Conservation (phyloP, 2,797 vertebrate genomes). For the Sebastes matsubarae region DNA sequence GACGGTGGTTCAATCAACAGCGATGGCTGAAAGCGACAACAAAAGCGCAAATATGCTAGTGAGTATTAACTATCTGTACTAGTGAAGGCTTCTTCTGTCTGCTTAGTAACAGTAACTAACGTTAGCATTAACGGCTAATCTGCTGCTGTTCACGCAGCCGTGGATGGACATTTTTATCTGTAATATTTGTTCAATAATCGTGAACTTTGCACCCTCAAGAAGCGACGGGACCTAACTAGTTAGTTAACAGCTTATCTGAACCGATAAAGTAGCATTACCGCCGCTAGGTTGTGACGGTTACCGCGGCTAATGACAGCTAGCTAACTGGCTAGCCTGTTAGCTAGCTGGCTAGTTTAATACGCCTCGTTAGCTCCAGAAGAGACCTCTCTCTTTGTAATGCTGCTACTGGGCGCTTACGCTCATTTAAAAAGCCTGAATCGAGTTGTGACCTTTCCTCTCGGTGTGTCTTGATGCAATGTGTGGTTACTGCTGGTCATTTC, state of each 20-base stretch:
- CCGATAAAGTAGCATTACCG: not conserved
- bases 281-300: not conserved
- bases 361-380: not conserved
- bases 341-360: not conserved
- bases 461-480: not conserved
- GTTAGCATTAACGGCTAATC: slow-evolving; percentile 29
- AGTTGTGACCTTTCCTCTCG: not conserved
- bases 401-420: too few species aligned
- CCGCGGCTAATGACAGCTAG: not conserved
- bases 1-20: not conserved
- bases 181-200: not conserved
- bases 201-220: not conserved
- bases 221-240: not conserved
- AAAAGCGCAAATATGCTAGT: slow-evolving; percentile 78
- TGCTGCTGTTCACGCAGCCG: not conserved
- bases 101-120: not conserved
- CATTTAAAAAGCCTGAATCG: not conserved
- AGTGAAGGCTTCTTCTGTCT: not conserved
- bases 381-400: not conserved
- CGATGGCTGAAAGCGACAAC: slow-evolving; percentile 78
- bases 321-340: not conserved
- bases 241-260: not conserved
- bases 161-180: not conserved
- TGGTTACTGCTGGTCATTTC: rapidly evolving
- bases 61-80: slow-evolving; percentile 6